Base-by-base conservation (phyloP, 2,888 invertebrate genomes). In the Drosophila percnosoma region DNA sequence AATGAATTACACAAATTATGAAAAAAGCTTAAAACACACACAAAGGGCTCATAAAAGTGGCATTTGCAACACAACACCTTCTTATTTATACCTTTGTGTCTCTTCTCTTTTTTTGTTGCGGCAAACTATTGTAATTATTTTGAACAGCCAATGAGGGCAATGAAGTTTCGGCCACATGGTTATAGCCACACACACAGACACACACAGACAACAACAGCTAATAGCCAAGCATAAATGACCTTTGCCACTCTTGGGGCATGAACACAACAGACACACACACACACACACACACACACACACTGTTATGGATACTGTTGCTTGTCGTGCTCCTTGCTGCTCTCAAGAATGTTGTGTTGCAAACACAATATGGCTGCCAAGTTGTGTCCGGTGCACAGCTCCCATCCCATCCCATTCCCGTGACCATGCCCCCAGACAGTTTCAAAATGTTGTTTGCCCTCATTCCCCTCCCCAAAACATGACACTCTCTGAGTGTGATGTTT, bases 61-160 rank as follows among this genome's bases (percentile, higher is more conserved):
- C 66, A 76, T 64, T 58, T 60, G 49, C 34, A 36, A 64, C 34
- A 60, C 42, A 65, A 55, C 75, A 68, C 62, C 64, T 77, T 53
- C 38, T 58, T 21, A 34, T 45, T 75, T 54, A 52, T 45, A 52
- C 51, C 33, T 21, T 45, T 36, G 27, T 45, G 8, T 15, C 45
- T 0, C 45, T 24, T 15, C 21, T 21, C 21, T 4, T 15, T 59
- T 42, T 59, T 48, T 48, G 34, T 45, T 58, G 55, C 59, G 57
- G 48, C 54, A 87, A 87, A 84, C 84, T 84, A 84, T 84, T 87
- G 82, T 89, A 82, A 89, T 84, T 89, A 89, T 87, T 84, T 84
- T 83, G 80, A 89, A 89, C 74, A 83, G 89, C 89, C 86, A 83
- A 88, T 83, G 67, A 83, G 80, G 80, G 80, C 83, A 82, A 74